These are phyloP conservation scores for Caranx ignobilis DNA, from an alignment of 2,113 vertebrate genomes.

Conservation along the genomic window DNA sequence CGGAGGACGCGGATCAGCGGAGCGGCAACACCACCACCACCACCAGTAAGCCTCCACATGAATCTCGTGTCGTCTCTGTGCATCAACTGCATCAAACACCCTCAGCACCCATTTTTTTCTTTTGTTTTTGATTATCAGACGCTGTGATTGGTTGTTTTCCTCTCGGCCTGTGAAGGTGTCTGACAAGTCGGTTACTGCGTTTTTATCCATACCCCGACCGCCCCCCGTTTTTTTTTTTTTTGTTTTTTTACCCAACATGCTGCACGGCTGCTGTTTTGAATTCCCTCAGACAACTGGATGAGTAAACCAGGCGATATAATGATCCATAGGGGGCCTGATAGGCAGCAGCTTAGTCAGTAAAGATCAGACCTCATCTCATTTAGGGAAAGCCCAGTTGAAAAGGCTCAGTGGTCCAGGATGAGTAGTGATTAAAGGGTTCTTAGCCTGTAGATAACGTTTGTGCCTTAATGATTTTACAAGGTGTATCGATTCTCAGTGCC, in stretches of 20 bases:
- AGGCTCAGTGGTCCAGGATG: not conserved
- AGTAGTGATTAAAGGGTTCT: not conserved
- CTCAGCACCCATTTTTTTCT: not conserved
- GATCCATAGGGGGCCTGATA: slow-evolving; percentile 1
- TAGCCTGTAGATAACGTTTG: not conserved
- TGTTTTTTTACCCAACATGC: not conserved
- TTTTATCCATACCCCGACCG: not conserved
- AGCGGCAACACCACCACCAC: too few species aligned
- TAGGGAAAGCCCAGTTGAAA: not conserved
- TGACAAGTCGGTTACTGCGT: not conserved
- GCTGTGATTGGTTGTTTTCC: not conserved
- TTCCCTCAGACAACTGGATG: not conserved
- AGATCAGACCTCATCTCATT: not conserved
- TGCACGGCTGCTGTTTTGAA: not conserved
- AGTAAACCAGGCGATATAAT: not conserved
- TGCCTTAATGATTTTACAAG: not conserved
- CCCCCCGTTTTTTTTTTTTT: too few species aligned
- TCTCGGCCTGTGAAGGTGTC: not conserved
- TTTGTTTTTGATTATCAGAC: not conserved
- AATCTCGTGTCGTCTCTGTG: not conserved
- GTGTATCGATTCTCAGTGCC: not conserved
- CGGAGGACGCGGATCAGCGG: slow-evolving; percentile 17
- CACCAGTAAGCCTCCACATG: slow-evolving; percentile 47
- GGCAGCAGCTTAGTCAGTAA: not conserved
- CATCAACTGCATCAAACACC: not conserved